Evolutionary conservation across 2,888 invertebrate genomes (phyloP).

Genomic region (Portevinia maculata): DNA sequence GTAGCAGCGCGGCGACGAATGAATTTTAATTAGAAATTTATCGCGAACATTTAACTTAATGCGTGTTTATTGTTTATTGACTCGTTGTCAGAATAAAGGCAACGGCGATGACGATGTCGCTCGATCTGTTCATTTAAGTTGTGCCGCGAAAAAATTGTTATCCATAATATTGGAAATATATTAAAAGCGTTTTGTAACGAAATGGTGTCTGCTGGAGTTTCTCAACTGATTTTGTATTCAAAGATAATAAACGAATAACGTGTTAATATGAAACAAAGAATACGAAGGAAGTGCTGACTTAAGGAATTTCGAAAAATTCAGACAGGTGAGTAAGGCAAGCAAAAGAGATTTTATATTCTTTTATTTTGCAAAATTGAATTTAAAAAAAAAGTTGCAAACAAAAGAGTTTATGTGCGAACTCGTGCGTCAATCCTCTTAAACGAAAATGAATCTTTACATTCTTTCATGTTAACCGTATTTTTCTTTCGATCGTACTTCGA

Average conservation of each 20-base stretch:
- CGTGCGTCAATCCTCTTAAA: too few species aligned
- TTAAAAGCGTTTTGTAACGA: slow-evolving; percentile 50
- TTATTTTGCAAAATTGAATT: neutral
- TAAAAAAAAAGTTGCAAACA: neutral
- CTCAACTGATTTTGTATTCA: slow-evolving; percentile 44
- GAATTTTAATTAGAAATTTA: slow-evolving; percentile 74
- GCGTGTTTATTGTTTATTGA: slow-evolving; percentile 74
- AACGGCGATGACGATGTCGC: slow-evolving; percentile 37
- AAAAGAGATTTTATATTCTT: neutral
- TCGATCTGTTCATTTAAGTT: slow-evolving; percentile 14
- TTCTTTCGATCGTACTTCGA: too few species aligned
- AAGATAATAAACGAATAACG: slow-evolving; percentile 41
- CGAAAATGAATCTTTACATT: too few species aligned
- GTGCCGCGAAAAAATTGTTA: slow-evolving; percentile 48
- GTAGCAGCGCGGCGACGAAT: slow-evolving; percentile 55
- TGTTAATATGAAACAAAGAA: slow-evolving; percentile 31
- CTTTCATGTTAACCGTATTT: too few species aligned
- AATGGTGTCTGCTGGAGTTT: slow-evolving; percentile 26
- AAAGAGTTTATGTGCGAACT: neutral
- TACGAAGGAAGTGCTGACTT: neutral
- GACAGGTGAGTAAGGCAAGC: slow-evolving; percentile 3
- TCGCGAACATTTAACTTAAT: slow-evolving; percentile 72
- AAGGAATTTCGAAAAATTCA: neutral
- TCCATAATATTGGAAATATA: slow-evolving; percentile 59
- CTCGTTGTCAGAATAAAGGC: slow-evolving; percentile 65